Base-by-base conservation (phyloP, 2,888 invertebrate species). In the Adelphocoris suturalis region DNA sequence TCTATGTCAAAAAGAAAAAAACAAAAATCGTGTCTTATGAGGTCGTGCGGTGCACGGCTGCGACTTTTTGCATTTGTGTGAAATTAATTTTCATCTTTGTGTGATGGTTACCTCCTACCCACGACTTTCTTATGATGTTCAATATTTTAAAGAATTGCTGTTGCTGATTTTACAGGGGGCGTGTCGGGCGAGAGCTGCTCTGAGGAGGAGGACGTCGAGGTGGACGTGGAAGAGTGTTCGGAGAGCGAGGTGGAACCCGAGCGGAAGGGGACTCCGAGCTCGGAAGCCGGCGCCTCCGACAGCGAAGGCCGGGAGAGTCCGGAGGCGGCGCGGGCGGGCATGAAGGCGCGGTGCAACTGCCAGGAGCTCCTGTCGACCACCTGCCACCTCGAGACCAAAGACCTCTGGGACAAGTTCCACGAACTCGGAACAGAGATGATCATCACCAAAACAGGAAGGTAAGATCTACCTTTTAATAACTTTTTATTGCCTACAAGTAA, bases 391-490 rank as follows among this genome's bases (percentile, higher is more conserved):
- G 97, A 97, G 93, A 97, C 96, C 91, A 96, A 96, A 93, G 97
- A 97, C 91, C 94, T 97, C 90, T 97, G 97, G 97, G 96, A 96
- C 93, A 96, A 97, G 93, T 97, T 97, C 94, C 95, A 95, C 93
- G 95, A 95, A 92, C 94, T 97, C 90, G 96, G 96, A 47, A 97
- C 97, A 0, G 97, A 97, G 94, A 97, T 97, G 97, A 97, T 97
- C 93, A 97, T 97, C 93, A 97, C 97, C 14, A 97, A 97, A 93
- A 96, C 96, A 90, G 97, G 97, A 93, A 95, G 97, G 96, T 96
- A 93, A 37, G 37, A 84, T 91, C 16, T 61, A 27, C 55, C 19
- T 76, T 47, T 78, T 16, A 47, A 46, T 23, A 23, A 68, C 7
- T 37, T 37, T 7, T 37, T 37, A 37, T 37, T 37, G 7, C 2